Percentiles rank a stretch among this genome's conserved stretches.
These are phyloP conservation scores for Stichopus chloronotus DNA, from an alignment of 35 echinoderm and acorn worm species.

Conservation along the genomic window DNA sequence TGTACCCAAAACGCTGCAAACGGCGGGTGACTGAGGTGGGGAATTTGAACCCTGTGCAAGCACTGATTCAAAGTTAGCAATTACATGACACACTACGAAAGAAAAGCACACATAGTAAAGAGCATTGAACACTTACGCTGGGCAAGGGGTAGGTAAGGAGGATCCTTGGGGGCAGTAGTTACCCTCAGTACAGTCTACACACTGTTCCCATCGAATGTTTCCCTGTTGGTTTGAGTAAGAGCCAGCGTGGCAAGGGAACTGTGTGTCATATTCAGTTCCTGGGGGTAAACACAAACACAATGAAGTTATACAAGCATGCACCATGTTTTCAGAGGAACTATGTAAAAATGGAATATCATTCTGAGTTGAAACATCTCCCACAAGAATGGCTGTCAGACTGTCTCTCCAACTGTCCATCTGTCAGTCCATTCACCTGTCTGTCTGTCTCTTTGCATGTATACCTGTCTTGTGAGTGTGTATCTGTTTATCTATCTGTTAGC, in stretches of 20 bases:
- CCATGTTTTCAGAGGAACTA: neutral
- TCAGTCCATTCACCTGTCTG: too few relatives aligned
- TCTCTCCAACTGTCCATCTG: too few relatives aligned
- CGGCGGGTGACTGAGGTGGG: too few relatives aligned
- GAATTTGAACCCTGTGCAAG: too few relatives aligned
- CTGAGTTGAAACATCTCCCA: neutral
- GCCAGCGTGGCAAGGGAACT: constrained; percentile 90
- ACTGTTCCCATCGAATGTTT: constrained; percentile 95
- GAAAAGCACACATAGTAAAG: neutral
- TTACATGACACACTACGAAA: too few relatives aligned
- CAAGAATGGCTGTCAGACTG: neutral
- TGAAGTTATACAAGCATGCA: neutral
- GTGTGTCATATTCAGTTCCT: constrained; percentile 81
- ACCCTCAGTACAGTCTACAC: constrained; percentile 85
- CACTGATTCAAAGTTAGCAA: too few relatives aligned
- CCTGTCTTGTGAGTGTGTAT: too few relatives aligned
- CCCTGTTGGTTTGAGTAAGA: constrained; percentile 88
- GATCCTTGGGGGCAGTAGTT: constrained; percentile 91
- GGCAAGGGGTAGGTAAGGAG: constrained; percentile 87
- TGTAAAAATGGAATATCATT: neutral
- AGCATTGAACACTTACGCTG: constrained; percentile 68
- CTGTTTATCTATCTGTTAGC: too few relatives aligned
- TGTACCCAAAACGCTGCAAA: too few relatives aligned
- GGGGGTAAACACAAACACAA: neutral
- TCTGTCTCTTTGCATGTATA: too few relatives aligned